Base-by-base conservation (phyloP, 2,888 invertebrate genomes). In the Glyphotaelius pellucidus region DNA sequence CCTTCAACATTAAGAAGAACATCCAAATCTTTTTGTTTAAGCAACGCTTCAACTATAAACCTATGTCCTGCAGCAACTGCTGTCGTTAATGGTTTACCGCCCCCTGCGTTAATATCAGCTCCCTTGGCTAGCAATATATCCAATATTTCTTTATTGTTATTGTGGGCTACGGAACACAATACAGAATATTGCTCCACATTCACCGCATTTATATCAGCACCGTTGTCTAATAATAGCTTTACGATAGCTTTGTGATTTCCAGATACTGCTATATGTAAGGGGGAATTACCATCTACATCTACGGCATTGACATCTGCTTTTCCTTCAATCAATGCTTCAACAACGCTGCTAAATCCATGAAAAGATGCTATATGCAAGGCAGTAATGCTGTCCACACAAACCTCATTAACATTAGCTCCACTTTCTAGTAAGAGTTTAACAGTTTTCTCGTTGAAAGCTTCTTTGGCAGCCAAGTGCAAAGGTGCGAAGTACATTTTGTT, bases 361-460 rank as follows among this genome's bases (percentile, higher is more conserved):
- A 35, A 25, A 19, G 84, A 85, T 15, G 84, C 84, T 32, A 32
- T 19, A 35, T 85, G 84, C 84, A 85, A 85, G 14, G 84, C 35
- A 0, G 84, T 85, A 42, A 5, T 9, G 38, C 38, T 38, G 9
- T 15, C 2, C 15, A 38, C 12, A 42, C 25, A 19, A 32, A 19
- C 25, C 32, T 35, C 19, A 2, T 38, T 30, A 86, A 86, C 31
- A 52, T 86, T 47, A 30, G 86, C 86, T n/a, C 42, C 47, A 7
- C 47, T 11, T 14, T 86, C n/a, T 30, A 86, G 2, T 30, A 86
- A 52, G n/a, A 86, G 31, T n/a, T 52, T 9, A 30, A 38, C 35
- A 85, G 35, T 38, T n/a, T 35, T 85, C 38, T 35, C 84, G 12
- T 85, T 85, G 84, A 25, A 12, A 25, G 47, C 47, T 15, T 47